Evolutionary conservation across 2,888 invertebrate species (phyloP), one percentile per base, ranked within the genome.

Genomic region (Amphiduros pacificus): DNA sequence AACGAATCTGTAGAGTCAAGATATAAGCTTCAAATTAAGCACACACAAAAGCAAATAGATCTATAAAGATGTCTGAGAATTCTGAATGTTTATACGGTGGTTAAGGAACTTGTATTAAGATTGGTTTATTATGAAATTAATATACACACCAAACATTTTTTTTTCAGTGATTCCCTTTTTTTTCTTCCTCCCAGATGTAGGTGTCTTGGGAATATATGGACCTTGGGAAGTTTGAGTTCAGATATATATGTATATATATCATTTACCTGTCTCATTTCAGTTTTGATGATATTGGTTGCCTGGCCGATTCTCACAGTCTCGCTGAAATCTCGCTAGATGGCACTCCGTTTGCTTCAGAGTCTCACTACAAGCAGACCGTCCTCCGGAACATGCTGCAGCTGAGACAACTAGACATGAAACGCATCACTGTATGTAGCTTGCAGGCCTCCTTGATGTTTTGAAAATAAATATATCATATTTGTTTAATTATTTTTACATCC

Each of bases 221-320:
- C n/a, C n/a, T n/a, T n/a, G n/a, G n/a, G n/a, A n/a, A n/a, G n/a
- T n/a, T n/a, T n/a, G n/a, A n/a, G n/a, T n/a, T n/a, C n/a, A n/a
- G n/a, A n/a, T n/a, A n/a, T n/a, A n/a, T n/a, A n/a, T 36, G 17
- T 9, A 36, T 36, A 36, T 17, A 36, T 36, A 11, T 36, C 17
- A 36, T 36, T 17, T 36, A 9, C 6, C 20, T 22, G 22, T n/a
- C 22, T 6, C 20, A 27, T 73, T 71, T 61, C 78, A 91, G 91
- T 77, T 89, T 94, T 69, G 94, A 94, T 78, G 93, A 94, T 77
- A 91, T 94, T 83, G 88, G 89, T 54, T 90, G 91, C 65, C 84
- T 94, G 62, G 90, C 90, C 28, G 90, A 92, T 81, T 90, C 91
- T 0, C 84, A 86, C 9, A 89, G 89, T 63, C 86, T 94, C 51